Evolutionary conservation across 2,888 invertebrate species (phyloP), one percentile per base, ranked within the genome.

Genomic region (Patella pellucida): DNA sequence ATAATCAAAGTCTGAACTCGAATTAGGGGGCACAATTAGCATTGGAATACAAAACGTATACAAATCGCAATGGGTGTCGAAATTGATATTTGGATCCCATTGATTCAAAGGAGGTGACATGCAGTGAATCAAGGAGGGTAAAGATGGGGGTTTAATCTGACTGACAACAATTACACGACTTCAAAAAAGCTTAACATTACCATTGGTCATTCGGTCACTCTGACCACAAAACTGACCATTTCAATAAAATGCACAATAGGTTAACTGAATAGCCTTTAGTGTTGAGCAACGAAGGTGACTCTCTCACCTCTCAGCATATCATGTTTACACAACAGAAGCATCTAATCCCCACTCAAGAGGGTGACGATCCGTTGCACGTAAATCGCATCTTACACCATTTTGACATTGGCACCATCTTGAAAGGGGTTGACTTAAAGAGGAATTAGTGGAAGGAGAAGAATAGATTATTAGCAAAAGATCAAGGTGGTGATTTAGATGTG

Each of bases 401-500:
- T 62, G 62, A 62, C 62, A 62, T 19, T 19, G 62, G 62, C 14
- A 62, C 62, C 62, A 62, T 62, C 62, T 62, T 62, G 62, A 62
- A 62, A 62, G 23, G 62, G 62, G 62, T 19, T 15, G 62, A 19
- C 23, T 62, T 62, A 62, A 62, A 23, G 19, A 19, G 62, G 62
- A 62, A 23, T 62, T 62, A 62, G 62, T 62, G 19, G 19, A 23
- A 23, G 19, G 23, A 62, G 23, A 23, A 62, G 62, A 62, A 62
- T 23, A 62, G 23, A 23, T 23, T 11, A 62, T 62, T 62, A 62
- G 23, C 19, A 11, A 62, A 62, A 62, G 19, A 23, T 62, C 62
- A 41, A 41, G 41, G 41, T 41, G 1, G 41, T 9, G 9, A 41
- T 41, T 41, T 41, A 41, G 4, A 41, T 41, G 41, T 41, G 41